Evolutionary conservation across 2,888 invertebrate genomes (phyloP).

Genomic region (Pachycephus smyrnensis): DNA sequence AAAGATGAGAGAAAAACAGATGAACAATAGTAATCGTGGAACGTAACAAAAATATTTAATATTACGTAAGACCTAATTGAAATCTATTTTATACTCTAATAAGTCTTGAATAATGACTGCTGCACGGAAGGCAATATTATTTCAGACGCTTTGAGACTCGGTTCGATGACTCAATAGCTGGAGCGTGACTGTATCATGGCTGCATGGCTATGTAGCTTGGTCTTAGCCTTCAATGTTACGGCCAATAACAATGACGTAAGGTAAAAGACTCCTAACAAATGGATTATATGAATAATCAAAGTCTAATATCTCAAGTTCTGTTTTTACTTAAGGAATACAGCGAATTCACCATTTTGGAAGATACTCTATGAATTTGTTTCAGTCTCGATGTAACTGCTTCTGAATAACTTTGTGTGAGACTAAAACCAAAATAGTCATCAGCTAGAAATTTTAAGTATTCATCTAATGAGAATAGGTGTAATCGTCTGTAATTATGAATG

Average conservation of each 20-base stretch:
- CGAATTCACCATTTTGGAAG: background rate
- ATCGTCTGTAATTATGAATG: background rate
- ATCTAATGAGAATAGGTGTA: background rate
- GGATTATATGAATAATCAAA: background rate
- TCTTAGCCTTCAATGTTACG: constrained; percentile 3
- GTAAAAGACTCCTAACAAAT: background rate
- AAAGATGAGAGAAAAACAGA: background rate
- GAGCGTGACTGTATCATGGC: constrained; percentile 10
- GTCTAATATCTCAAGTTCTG: background rate
- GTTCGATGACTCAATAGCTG: constrained; percentile 13
- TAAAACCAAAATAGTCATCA: background rate
- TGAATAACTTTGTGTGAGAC: background rate
- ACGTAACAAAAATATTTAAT: background rate
- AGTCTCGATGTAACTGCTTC: background rate
- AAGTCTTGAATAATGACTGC: background rate
- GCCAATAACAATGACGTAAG: background rate
- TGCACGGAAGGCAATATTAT: background rate
- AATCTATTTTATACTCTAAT: background rate
- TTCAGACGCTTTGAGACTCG: constrained; percentile 1
- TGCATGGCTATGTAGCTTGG: background rate
- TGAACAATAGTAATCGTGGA: background rate
- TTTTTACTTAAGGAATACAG: background rate
- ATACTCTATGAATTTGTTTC: background rate
- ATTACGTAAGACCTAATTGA: background rate
- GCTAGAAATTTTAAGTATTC: background rate